Conservation (phyloP, 2,113 vertebrate genomes). For the Montifringilla adamsi region DNA sequence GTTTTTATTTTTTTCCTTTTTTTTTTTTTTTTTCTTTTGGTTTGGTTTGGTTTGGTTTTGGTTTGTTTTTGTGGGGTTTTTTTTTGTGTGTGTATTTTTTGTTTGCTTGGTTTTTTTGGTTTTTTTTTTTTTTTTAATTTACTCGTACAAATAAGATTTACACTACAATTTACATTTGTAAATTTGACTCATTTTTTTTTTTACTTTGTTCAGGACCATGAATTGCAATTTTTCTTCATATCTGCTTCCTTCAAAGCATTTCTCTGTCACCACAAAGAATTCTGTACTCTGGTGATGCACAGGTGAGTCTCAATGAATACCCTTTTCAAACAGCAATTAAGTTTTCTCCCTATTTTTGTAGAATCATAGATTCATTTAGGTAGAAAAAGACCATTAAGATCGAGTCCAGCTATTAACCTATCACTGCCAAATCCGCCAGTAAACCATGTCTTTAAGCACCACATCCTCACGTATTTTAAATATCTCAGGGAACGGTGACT, state of each 20-base stretch:
- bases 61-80: no score
- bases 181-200: background rate
- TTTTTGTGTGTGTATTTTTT: no score
- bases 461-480: background rate
- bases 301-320: background rate
- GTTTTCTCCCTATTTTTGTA: background rate
- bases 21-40: no score
- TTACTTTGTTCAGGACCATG: background rate
- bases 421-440: background rate
- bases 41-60: no score
- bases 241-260: background rate
- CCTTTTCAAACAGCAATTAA: background rate
- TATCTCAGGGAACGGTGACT: background rate
- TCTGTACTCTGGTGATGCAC: background rate
- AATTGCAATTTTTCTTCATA: background rate
- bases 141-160: background rate
- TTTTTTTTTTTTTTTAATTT: background rate
- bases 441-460: background rate
- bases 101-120: no score
- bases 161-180: background rate
- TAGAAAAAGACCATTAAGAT: background rate
- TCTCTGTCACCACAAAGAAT: background rate
- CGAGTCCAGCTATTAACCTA: background rate
- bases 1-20: no score
- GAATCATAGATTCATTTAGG: background rate